phyloP scores from a whole-genome alignment of 2,888 invertebrate species.

The Limnephilus lunatus region DNA sequence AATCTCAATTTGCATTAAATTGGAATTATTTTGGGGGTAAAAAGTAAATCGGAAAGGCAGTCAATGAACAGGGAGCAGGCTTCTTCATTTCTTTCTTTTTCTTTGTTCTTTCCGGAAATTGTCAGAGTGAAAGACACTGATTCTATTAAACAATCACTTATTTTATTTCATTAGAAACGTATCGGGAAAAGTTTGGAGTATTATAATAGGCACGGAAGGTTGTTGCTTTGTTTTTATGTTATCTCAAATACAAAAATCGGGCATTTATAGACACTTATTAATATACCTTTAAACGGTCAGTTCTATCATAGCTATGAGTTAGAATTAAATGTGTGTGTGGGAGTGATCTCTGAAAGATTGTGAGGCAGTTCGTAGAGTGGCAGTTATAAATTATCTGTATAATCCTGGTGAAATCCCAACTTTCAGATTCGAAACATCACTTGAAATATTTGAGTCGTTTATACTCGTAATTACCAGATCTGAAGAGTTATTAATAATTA shows the following conservation, averaged over 20 bases:
- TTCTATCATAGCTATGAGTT: too few species aligned
- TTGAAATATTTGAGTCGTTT: too few species aligned
- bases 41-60: conserved; percentile 48
- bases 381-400: too few species aligned
- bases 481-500: too few species aligned
- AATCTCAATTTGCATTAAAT: conserved; percentile 64
- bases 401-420: too few species aligned
- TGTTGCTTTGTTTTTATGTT: neutral
- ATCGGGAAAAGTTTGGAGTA: neutral
- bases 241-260: too few species aligned
- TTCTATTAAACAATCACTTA: conserved; percentile 58
- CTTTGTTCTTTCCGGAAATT: conserved; percentile 49
- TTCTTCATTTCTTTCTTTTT: conserved; percentile 13
- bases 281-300: too few species aligned
- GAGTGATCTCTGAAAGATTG: too few species aligned
- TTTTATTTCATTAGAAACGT: conserved; percentile 37
- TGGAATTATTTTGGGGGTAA: conserved; percentile 56
- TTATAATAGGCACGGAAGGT: neutral
- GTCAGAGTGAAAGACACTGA: conserved; percentile 60
- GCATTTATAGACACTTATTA: too few species aligned
- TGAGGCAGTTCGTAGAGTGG: neutral
- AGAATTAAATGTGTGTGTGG: neutral
- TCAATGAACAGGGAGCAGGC: neutral
- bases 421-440: too few species aligned
- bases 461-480: too few species aligned